Evolutionary conservation across 2,797 vertebrate genomes (phyloP), one percentile per base, ranked within the genome.

Genomic region (Vireo griseus): DNA sequence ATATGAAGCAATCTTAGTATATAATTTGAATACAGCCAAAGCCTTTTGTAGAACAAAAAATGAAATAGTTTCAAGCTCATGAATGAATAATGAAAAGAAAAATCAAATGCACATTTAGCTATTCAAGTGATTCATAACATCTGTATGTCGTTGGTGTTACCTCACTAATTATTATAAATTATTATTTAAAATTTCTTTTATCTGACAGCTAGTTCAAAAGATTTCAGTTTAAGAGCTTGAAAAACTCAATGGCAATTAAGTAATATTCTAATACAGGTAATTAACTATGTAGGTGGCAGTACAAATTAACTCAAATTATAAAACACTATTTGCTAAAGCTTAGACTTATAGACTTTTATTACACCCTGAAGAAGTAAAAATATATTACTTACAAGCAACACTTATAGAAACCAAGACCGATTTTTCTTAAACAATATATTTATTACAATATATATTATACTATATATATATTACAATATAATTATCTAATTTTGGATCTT

Each of bases 161-260:
- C 28, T 76, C 51, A 67, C 11, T 89, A 96, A 82, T 81, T 82
- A 62, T 33, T 88, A 76, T 37, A 92, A 82, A 93, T 77, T 88
- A 47, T 55, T 84, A 44, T 88, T 93, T 88, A 50, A 73, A 74
- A 91, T 79, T 63, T 93, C 61, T 77, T 90, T 92, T 87, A 85
- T 10, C 31, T 86, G 75, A 72, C 86, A 96, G 16, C 47, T 77
- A 66, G 21, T 78, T 92, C 54, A 90, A 92, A 92, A 95, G 48
- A 90, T 80, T 79, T 94, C 28, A 59, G 28, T 81, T 95, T 75
- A 95, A 59, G 55, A 82, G 29, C 48, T 24, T 91, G 50, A 86
- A 79, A 87, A 94, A 55, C 21, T 85, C 58, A 93, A 58, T 55
- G 29, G 17, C 44, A 96, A 95, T 93, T 93, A 91, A 91, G 67